Evolutionary conservation across 2,797 vertebrate species (phyloP), one percentile per base, ranked within the genome.

Genomic region (Microcaecilia unicolor): DNA sequence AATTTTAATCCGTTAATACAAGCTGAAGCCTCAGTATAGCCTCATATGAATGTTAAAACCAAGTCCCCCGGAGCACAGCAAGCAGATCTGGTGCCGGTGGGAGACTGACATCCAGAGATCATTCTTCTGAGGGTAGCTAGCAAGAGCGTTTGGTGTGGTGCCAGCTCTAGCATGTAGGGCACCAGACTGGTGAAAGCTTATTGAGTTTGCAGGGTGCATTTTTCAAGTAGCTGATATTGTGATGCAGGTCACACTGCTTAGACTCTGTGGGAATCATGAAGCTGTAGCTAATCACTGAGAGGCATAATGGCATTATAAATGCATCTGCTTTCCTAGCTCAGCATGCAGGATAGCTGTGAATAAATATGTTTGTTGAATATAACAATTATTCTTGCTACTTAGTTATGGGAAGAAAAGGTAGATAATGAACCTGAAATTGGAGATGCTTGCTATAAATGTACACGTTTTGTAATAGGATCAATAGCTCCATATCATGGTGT

Each of bases 251-350:
- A 34, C 10, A 40, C 18, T 16, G 13, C 0, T 5, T 15, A 21
- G 28, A 17, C 15, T 32, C 57, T 30, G 41, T 31, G 44, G 50
- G 41, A 72, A 48, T 31, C 37, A 3, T 18, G 41, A 34, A 18
- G 14, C 4, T 34, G 20, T 49, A 47, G 15, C 17, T 0, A 2
- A 19, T 9, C 40, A 25, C 6, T 6, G 6, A 2, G 4, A 31
- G 39, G 24, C 30, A 40, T 35, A 55, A 44, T 7, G 23, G 17
- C 30, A 46, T 48, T 38, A 19, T 9, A 43, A 42, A 41, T 25
- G 33, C 43, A 37, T 34, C 41, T 39, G 22, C 32, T 58, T 47
- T 10, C 2, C 58, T 53, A 38, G 22, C 37, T 63, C 66, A 55
- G 58, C 53, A 28, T 2, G 1, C 25, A 48, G 47, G 3, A 13